Percentiles rank a stretch among this genome's conserved stretches.
Conservation (phyloP, 2,888 invertebrate species). For the Xanthia togata region DNA sequence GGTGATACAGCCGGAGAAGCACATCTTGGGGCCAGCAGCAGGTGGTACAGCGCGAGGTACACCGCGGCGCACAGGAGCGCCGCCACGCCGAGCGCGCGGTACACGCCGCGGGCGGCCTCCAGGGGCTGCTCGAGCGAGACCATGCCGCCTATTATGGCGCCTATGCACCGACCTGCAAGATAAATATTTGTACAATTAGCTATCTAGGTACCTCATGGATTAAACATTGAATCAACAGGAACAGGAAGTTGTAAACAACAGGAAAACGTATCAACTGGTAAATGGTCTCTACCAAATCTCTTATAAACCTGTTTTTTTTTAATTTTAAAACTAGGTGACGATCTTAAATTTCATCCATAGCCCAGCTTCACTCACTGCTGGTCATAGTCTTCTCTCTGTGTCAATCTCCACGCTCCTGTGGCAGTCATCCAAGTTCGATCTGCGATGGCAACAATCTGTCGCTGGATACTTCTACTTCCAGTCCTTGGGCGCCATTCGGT, state of each 20-base stretch:
- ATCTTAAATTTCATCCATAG: too few species aligned
- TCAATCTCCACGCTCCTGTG: not conserved
- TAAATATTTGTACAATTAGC: not conserved
- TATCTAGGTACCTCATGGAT: not conserved
- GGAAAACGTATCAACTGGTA: not conserved
- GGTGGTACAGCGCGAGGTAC: conserved; percentile 94
- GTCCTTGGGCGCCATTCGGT: not conserved
- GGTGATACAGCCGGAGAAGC: conserved; percentile 92
- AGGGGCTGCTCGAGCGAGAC: conserved; percentile 86
- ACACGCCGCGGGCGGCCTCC: conserved; percentile 86
- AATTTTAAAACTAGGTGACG: not conserved
- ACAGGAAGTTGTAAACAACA: too few species aligned
- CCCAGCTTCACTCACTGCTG: not conserved
- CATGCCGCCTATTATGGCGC: conserved; percentile 92
- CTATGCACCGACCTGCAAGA: conserved; percentile 92
- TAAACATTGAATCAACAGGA: too few species aligned
- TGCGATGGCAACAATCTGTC: not conserved
- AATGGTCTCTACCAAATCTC: not conserved
- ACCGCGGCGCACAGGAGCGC: conserved; percentile 92
- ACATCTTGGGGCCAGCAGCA: conserved; percentile 93
- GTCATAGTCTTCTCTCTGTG: not conserved
- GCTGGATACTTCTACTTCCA: not conserved
- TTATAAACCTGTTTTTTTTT: too few species aligned
- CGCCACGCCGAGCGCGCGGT: conserved; percentile 92
- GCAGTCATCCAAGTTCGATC: not conserved